Evolutionary conservation across 1,140 invertebrate species (phyloP).

Genomic region (Euura saliciscinereae): DNA sequence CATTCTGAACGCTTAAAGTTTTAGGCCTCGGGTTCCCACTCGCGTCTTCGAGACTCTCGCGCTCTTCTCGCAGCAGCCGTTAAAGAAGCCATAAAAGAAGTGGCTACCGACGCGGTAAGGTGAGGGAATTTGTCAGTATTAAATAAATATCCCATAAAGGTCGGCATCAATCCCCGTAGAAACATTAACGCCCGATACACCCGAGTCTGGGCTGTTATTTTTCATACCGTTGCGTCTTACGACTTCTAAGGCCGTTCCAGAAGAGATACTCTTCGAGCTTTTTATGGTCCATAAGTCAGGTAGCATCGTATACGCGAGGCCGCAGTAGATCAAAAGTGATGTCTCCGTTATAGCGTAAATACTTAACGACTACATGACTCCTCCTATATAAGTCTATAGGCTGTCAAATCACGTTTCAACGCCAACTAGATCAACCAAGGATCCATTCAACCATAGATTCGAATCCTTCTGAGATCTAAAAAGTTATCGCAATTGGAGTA

Average conservation of each 20-base stretch:
- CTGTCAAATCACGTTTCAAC: not conserved
- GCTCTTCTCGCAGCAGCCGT: slow-evolving; percentile 36
- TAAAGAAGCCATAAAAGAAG: slow-evolving; percentile 52
- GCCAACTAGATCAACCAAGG: not conserved
- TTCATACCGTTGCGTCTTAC: slow-evolving; percentile 54
- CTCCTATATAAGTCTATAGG: not conserved
- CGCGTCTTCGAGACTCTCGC: not conserved
- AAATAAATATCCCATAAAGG: slow-evolving; percentile 61
- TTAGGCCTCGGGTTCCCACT: not conserved
- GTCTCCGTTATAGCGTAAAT: slow-evolving; percentile 56
- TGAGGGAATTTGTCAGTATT: slow-evolving; percentile 58
- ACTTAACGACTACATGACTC: slow-evolving; percentile 37
- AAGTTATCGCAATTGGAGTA: not conserved
- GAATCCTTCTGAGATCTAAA: not conserved
- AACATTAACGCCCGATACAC: slow-evolving; percentile 58
- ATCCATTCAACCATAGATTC: no score
- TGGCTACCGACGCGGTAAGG: slow-evolving; percentile 14
- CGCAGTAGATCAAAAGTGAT: slow-evolving; percentile 55
- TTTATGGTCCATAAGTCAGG: slow-evolving; percentile 53
- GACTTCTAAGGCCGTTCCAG: slow-evolving; percentile 26
- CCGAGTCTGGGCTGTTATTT: slow-evolving; percentile 53
- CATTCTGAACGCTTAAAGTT: not conserved
- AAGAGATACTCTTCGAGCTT: slow-evolving; percentile 40
- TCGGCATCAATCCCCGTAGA: slow-evolving; percentile 53
- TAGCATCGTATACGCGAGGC: slow-evolving; percentile 39